phyloP scores from a whole-genome alignment of 2,888 invertebrate species.

The Balanococcus diminutus region DNA sequence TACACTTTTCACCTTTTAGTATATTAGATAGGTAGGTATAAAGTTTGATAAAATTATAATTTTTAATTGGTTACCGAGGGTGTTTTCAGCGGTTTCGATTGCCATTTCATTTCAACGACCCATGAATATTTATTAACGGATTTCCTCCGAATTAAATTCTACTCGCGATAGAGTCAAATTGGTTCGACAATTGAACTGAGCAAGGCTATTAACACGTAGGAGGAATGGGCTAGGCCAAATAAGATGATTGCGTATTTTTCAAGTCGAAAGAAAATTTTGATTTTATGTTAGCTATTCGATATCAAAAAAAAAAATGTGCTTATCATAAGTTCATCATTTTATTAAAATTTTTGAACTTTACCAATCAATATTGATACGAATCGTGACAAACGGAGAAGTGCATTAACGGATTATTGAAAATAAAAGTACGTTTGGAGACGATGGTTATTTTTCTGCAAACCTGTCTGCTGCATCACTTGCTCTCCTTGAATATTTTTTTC shows the following conservation, averaged over 20 bases:
- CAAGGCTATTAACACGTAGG: neutral
- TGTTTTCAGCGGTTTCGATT: constrained; percentile 6
- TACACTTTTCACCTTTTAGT: neutral
- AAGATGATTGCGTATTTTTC: neutral
- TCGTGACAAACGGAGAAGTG: neutral
- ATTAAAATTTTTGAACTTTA: neutral
- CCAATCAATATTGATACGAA: no score
- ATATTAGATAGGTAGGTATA: neutral
- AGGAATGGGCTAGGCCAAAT: neutral
- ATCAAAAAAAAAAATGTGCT: no score
- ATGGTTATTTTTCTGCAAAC: no score
- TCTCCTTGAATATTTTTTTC: no score
- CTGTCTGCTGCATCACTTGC: no score
- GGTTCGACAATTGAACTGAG: neutral
- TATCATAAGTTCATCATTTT: neutral
- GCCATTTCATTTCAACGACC: neutral
- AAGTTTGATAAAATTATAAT: constrained; percentile 2
- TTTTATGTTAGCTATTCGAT: no score
- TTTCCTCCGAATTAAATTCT: constrained; percentile 2
- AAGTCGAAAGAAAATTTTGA: neutral
- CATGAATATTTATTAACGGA: constrained; percentile 33
- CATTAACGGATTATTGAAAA: neutral
- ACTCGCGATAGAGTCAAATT: constrained; percentile 6
- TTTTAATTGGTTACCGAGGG: constrained; percentile 27
- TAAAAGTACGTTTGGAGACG: neutral